Base-by-base conservation (phyloP, 1,140 invertebrate species). In the Elysia chlorotica region DNA sequence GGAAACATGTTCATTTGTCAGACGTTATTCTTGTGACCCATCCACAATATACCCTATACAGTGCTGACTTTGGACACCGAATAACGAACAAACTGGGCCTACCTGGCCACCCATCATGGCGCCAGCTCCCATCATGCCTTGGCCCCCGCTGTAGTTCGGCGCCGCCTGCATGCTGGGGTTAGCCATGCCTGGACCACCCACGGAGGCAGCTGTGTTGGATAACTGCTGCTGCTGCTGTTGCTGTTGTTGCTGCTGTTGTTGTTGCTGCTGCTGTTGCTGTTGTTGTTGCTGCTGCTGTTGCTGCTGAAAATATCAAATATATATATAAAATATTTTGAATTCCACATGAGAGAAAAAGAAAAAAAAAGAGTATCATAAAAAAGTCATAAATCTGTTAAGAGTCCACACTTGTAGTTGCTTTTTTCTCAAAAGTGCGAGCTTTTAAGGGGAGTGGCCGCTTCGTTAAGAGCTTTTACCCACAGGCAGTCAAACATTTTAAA, bases 231-330 rank as follows among this genome's bases (percentile, higher is more conserved):
- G 38, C 25, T 68, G 65, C 61, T 71, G 72, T 25, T 73, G 65
- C 56, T 76, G 74, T 33, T 76, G 76, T 57, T 78, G 74, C 35
- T 75, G 74, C 37, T 74, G 77, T 36, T 76, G 77, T 31, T 76
- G 71, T 10, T 53, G 65, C 25, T 74, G 63, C 53, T 37, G 61
- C 23, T 70, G 66, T 35, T 19, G 21, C 31, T 30, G 25, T 23
- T 63, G 66, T 31, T 57, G 53, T 68, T 25, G 4, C 56, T 71
- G 68, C 59, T 74, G 74, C n/a, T 67, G 54, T 73, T 70, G 69
- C 65, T 76, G 71, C 54, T 76, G 72, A 23, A 6, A 59, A 65
- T 59, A 36, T 31, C 36, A n/a, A n/a, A n/a, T n/a, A n/a, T n/a
- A n/a, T n/a, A n/a, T n/a, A n/a, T n/a, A n/a, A n/a, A n/a, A n/a